phyloP scores from a whole-genome alignment of 1,140 invertebrate species.

The Temnothorax nylanderi region DNA sequence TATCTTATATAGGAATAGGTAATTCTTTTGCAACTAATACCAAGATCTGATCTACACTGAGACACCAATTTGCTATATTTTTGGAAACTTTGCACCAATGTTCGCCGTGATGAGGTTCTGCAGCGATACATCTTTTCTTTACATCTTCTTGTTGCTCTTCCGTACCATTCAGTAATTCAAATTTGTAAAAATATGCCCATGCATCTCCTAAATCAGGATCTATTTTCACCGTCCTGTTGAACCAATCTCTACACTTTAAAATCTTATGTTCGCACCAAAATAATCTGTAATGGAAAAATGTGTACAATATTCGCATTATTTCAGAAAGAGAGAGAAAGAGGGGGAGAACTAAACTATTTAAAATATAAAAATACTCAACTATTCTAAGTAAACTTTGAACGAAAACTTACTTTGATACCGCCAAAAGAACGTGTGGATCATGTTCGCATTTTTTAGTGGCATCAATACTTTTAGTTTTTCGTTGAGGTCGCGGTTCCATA shows the following conservation, averaged over 20 bases:
- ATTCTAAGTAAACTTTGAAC: neutral
- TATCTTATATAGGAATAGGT: constrained; percentile 90
- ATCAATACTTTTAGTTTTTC: constrained; percentile 99
- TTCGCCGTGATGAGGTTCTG: constrained; percentile 99
- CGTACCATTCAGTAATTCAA: constrained; percentile 97
- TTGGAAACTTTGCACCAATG: constrained; percentile 98
- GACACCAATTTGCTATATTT: constrained; percentile 97
- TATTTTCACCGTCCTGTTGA: constrained; percentile 97
- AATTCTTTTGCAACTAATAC: constrained; percentile 92
- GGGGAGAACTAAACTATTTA: neutral
- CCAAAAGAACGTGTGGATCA: constrained; percentile 97
- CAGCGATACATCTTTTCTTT: constrained; percentile 93
- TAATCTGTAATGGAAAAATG: constrained; percentile 85
- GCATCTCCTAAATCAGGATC: constrained; percentile 99
- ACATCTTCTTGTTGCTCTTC: constrained; percentile 96
- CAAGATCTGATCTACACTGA: constrained; percentile 95
- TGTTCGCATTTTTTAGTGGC: constrained; percentile 99
- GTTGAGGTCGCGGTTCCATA: constrained; percentile 96
- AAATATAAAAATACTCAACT: neutral
- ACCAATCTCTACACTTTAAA: constrained; percentile 98
- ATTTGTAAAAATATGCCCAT: constrained; percentile 99
- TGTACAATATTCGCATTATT: neutral
- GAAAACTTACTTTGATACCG: constrained; percentile 93
- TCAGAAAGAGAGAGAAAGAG: neutral
- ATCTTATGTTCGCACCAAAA: constrained; percentile 99